These are phyloP conservation scores for Xanthorhoe designata DNA, from an alignment of 2,888 invertebrate genomes.

Conservation along the genomic window DNA sequence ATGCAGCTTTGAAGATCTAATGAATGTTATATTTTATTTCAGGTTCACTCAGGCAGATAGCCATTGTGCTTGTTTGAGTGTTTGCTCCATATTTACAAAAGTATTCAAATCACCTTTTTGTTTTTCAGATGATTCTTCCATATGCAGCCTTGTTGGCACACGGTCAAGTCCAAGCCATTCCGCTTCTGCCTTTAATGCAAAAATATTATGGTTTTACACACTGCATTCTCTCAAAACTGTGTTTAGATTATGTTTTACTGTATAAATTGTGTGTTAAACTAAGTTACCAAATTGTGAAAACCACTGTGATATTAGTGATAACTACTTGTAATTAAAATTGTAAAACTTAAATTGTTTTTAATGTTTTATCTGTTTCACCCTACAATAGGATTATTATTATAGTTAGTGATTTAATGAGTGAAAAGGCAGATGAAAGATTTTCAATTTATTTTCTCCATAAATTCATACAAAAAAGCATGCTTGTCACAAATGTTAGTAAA, in stretches of 20 bases:
- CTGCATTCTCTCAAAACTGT: conserved; percentile 58
- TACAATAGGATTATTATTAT: not conserved
- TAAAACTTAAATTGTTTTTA: conserved; percentile 8
- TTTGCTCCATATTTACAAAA: conserved; percentile 62
- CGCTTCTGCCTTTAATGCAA: conserved; percentile 85
- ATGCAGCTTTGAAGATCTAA: conserved; percentile 78
- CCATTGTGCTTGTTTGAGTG: conserved; percentile 70
- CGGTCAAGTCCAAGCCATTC: conserved; percentile 88
- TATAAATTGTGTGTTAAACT: conserved; percentile 26
- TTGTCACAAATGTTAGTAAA: conserved; percentile 20
- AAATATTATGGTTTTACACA: conserved; percentile 70
- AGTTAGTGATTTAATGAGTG: conserved; percentile 47
- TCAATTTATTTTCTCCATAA: conserved; percentile 58
- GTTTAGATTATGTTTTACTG: conserved; percentile 50
- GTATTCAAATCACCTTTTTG: conserved; percentile 81
- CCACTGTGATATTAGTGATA: conserved; percentile 47
- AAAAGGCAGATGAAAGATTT: conserved; percentile 59
- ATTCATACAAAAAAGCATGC: conserved; percentile 47
- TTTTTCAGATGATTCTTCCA: conserved; percentile 84
- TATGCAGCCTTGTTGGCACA: conserved; percentile 87
- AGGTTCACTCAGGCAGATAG: conserved; percentile 70
- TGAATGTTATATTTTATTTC: conserved; percentile 62
- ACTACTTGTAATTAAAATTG: conserved; percentile 21
- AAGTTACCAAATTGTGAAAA: conserved; percentile 54
- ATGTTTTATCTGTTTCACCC: conserved; percentile 1